phyloP scores from a whole-genome alignment of 2,113 vertebrate genomes.

The Phasianus colchicus region DNA sequence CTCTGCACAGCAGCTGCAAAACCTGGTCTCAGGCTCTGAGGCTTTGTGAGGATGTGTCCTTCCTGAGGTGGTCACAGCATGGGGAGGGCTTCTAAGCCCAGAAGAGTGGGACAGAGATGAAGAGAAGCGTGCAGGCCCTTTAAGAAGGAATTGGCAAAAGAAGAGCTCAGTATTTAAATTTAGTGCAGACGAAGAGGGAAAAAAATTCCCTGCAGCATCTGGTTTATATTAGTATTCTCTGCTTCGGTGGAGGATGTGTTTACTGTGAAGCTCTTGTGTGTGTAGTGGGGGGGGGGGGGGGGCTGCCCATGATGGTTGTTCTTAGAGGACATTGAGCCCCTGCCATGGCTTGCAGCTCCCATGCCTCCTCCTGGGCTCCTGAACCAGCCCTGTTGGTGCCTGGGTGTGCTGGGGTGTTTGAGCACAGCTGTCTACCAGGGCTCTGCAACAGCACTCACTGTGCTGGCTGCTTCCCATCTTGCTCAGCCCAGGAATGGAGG shows the following conservation, averaged over 20 bases:
- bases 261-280: constrained; percentile 32
- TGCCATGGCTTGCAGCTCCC: neutral
- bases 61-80: accelerated
- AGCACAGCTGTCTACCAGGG: neutral
- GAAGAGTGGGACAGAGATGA: neutral
- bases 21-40: neutral
- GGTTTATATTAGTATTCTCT: constrained; percentile 77
- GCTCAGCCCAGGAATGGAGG: neutral
- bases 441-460: neutral
- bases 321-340: neutral
- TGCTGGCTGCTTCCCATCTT: neutral
- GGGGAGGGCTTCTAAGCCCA: neutral
- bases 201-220: constrained; percentile 74
- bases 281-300: neutral
- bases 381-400: neutral
- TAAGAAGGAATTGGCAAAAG: constrained; percentile 73
- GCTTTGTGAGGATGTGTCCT: accelerated
- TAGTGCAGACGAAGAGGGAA: constrained; percentile 68
- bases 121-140: constrained; percentile 57
- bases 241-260: constrained; percentile 70
- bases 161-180: constrained; percentile 75
- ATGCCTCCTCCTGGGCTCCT: neutral
- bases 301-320: neutral
- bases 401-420: accelerated
- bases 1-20: neutral